Percentiles rank a stretch among this genome's conserved stretches.
Conservation (phyloP, 2,888 invertebrate genomes). For the Mythimna vitellina region DNA sequence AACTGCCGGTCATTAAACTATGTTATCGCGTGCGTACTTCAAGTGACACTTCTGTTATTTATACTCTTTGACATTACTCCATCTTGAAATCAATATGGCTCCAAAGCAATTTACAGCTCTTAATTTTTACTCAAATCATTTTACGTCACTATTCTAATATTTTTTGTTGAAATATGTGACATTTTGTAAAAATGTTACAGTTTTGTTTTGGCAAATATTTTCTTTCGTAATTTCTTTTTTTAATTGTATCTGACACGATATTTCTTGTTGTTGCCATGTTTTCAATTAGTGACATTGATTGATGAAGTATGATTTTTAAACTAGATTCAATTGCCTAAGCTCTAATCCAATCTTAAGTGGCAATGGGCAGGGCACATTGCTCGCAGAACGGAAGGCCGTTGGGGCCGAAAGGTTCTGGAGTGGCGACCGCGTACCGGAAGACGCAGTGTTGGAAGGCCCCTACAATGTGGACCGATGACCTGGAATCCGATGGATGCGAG, state of each 20-base stretch:
- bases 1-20: rapidly evolving
- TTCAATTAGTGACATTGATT: not conserved
- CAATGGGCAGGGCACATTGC: too few species aligned
- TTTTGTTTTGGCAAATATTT: slow-evolving; percentile 32
- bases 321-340: not conserved
- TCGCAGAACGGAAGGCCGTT: too few species aligned
- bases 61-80: slow-evolving; percentile 23
- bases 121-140: slow-evolving; percentile 58
- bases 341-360: too few species aligned
- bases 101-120: slow-evolving; percentile 55
- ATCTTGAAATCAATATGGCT: slow-evolving; percentile 48
- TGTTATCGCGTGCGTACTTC: not conserved
- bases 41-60: slow-evolving; percentile 18
- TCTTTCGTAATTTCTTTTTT: slow-evolving; percentile 6
- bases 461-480: too few species aligned
- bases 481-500: too few species aligned
- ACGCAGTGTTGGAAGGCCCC: too few species aligned
- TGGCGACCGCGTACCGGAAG: too few species aligned
- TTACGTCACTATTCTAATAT: slow-evolving; percentile 26
- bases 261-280: slow-evolving; percentile 49
- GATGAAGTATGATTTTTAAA: not conserved
- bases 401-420: too few species aligned
- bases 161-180: slow-evolving; percentile 9
- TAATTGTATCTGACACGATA: slow-evolving; percentile 48
- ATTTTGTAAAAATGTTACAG: slow-evolving; percentile 28